Base-by-base conservation (phyloP, 2,888 invertebrate species). In the Tineola bisselliella region DNA sequence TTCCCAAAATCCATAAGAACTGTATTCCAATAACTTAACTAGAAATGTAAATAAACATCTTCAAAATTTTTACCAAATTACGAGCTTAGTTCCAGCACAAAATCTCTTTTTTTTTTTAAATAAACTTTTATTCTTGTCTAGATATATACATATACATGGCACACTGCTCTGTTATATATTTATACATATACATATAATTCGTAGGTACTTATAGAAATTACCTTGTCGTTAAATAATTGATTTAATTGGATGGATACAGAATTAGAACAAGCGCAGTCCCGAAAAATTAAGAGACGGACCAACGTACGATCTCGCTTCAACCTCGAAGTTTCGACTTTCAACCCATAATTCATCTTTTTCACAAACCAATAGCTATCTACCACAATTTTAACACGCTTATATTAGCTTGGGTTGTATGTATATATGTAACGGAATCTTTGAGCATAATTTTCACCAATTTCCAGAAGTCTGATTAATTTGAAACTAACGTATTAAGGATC, bases 181-280 rank as follows among this genome's bases (percentile, higher is more conserved):
- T 68, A 68, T 67, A 68, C 79, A 76, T 74, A 78, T 71, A 76
- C 71, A 68, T 67, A 72, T 69, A 73, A 71, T 72, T 76, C 75
- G 76, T 77, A 76, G 77, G 72, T 73, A 80, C 76, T 76, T 81
- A 81, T 72, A 31, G 81, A 76, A 77, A 78, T 81, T 82, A 84
- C 87, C 84, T 84, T 86, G 84, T 86, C 79, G 79, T 43, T 84
- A 84, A 84, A 80, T 86, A 87, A 87, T 87, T 86, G 86, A 84
- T 81, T 84, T 81, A 78, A 75, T 81, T 86, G 86, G 86, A 86
- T 86, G 86, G 87, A 87, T 81, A 81, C 77, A 75, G 77, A 73
- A 73, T 83, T 25, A 75, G 72, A 82, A 81, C 66, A 84, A 83
- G 84, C 83, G 77, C 74, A 18, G 30, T 61, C 61, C 25, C 8